Conservation (phyloP, 2,113 vertebrate species). For the Oryzias curvinotus region DNA sequence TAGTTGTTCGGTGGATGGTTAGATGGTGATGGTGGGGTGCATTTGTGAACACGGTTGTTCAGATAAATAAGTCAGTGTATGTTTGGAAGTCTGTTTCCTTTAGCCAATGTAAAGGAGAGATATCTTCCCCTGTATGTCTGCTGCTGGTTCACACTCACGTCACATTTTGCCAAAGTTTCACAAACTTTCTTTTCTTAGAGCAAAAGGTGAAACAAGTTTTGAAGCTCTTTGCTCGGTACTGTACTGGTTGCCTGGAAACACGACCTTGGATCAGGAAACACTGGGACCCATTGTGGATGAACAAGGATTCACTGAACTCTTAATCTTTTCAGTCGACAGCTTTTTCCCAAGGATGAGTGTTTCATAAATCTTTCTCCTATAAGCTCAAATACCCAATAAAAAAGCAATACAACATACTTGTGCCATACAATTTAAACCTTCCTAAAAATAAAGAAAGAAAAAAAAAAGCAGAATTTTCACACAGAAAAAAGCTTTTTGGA, state of each 20-base stretch:
- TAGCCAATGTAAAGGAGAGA: neutral
- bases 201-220: slow-evolving; percentile 1
- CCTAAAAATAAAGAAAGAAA: no score
- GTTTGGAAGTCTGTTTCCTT: slow-evolving; percentile 1
- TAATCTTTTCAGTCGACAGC: slow-evolving; percentile 39
- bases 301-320: slow-evolving; percentile 47
- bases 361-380: slow-evolving; percentile 27
- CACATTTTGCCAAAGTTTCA: slow-evolving; percentile 21
- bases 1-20: slow-evolving; percentile 1
- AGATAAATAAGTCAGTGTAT: neutral
- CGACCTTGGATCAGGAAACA: slow-evolving; percentile 42
- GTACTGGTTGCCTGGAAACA: slow-evolving; percentile 58
- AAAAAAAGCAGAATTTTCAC: no score
- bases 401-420: no score
- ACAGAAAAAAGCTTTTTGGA: neutral
- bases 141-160: slow-evolving; percentile 16
- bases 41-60: slow-evolving; percentile 7
- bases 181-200: neutral
- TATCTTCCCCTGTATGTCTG: neutral
- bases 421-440: no score
- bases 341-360: slow-evolving; percentile 39
- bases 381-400: slow-evolving; percentile 12
- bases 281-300: slow-evolving; percentile 38
- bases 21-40: neutral
- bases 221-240: slow-evolving; percentile 8